phyloP scores from a whole-genome alignment of 2,888 invertebrate species.

The Microctonus aethiopoides region DNA sequence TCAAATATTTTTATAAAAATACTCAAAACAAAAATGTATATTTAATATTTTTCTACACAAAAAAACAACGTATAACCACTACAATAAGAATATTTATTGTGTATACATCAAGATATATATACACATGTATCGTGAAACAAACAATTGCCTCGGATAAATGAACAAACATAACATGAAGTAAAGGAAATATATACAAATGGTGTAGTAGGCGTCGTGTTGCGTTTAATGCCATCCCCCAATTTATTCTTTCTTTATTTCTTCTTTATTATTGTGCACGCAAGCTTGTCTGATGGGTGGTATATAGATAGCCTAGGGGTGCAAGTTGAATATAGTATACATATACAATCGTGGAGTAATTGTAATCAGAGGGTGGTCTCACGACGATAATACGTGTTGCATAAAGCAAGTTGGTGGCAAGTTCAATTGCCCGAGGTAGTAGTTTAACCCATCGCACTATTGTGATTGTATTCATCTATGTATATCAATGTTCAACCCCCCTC shows the following conservation, averaged over 20 bases:
- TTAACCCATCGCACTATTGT: not conserved
- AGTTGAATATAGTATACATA: slow-evolving; percentile 7
- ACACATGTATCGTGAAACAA: not conserved
- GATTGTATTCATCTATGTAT: not conserved
- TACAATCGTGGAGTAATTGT: slow-evolving; percentile 42
- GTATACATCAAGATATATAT: not conserved
- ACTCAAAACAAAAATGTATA: no score
- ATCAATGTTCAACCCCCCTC: slow-evolving; percentile 31
- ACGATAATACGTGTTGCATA: slow-evolving; percentile 57
- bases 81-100: no score
- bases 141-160: slow-evolving; percentile 19
- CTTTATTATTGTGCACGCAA: slow-evolving; percentile 32
- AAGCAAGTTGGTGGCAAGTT: slow-evolving; percentile 56
- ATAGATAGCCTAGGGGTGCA: slow-evolving; percentile 10
- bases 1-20: no score
- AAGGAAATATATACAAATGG: not conserved
- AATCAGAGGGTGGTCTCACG: slow-evolving; percentile 29
- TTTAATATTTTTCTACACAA: not conserved
- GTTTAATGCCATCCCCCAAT: not conserved
- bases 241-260: not conserved
- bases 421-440: slow-evolving; percentile 60
- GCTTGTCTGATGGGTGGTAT: slow-evolving; percentile 21
- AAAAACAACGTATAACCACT: not conserved
- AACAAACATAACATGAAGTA: slow-evolving; percentile 6
- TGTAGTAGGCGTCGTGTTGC: not conserved